phyloP scores from a whole-genome alignment of 2,888 invertebrate species.

The Steromphala cineraria region DNA sequence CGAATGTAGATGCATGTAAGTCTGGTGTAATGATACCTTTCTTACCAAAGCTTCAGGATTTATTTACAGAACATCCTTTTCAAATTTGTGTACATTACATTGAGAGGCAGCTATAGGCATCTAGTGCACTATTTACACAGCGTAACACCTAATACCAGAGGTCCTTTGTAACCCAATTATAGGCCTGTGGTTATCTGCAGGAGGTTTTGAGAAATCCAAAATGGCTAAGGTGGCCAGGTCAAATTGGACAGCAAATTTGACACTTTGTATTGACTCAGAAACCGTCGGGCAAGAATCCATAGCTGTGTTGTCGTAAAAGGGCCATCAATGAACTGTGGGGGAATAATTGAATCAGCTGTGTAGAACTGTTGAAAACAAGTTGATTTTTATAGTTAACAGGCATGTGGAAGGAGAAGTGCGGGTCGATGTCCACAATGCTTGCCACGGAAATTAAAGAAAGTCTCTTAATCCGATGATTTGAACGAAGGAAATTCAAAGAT shows the following conservation, averaged over 20 bases:
- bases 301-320: background rate
- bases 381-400: background rate
- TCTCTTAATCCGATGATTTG: background rate
- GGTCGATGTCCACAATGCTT: background rate
- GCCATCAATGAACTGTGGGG: background rate
- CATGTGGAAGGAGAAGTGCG: background rate
- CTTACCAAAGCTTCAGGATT: too few relatives aligned
- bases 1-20: too few relatives aligned
- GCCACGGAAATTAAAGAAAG: background rate
- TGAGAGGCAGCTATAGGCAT: too few relatives aligned
- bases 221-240: background rate
- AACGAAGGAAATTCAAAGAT: background rate
- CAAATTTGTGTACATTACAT: too few relatives aligned
- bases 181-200: too few relatives aligned
- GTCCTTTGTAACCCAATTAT: too few relatives aligned
- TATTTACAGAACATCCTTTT: too few relatives aligned
- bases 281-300: background rate
- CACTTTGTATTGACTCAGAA: background rate
- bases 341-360: background rate
- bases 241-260: background rate
- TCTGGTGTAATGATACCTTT: too few relatives aligned
- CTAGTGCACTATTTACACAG: too few relatives aligned
- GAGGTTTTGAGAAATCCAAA: too few relatives aligned
- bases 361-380: background rate
- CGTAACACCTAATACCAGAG: too few relatives aligned